Evolutionary conservation across 2,888 invertebrate species (phyloP).

Genomic region (Amiota communis): DNA sequence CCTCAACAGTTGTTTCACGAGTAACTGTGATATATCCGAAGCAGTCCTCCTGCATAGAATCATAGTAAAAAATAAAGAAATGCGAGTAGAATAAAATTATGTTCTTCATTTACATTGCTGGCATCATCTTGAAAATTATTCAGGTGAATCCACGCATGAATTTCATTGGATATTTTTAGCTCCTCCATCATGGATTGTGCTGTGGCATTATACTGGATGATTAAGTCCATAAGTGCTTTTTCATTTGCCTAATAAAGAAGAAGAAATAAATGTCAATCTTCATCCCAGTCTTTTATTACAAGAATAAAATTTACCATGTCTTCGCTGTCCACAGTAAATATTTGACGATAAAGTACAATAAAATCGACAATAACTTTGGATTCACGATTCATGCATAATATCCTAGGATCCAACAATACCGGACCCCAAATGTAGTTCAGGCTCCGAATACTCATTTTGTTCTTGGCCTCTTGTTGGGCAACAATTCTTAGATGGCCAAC

Average conservation of each 20-base stretch:
- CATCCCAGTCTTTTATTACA: not conserved
- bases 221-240: constrained; percentile 82
- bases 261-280: not conserved
- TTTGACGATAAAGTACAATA: constrained; percentile 81
- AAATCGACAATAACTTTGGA: constrained; percentile 85
- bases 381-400: constrained; percentile 77
- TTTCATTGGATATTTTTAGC: constrained; percentile 83
- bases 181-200: constrained; percentile 77
- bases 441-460: constrained; percentile 89
- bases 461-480: constrained; percentile 82
- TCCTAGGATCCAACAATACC: constrained; percentile 84
- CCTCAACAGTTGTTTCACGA: constrained; percentile 84
- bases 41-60: not conserved
- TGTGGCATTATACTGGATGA: constrained; percentile 80
- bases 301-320: constrained; percentile 76
- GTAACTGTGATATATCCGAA: constrained; percentile 74
- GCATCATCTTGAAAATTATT: constrained; percentile 73
- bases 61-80: not conserved
- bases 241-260: constrained; percentile 74
- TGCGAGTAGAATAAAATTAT: too few species aligned
- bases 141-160: constrained; percentile 83
- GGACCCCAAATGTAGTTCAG: constrained; percentile 93
- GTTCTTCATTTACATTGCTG: constrained; percentile 74
- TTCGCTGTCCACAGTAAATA: constrained; percentile 86
- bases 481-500: constrained; percentile 88